phyloP scores from a whole-genome alignment of 64 coral and sea anemone genomes.

The Orbicella faveolata region DNA sequence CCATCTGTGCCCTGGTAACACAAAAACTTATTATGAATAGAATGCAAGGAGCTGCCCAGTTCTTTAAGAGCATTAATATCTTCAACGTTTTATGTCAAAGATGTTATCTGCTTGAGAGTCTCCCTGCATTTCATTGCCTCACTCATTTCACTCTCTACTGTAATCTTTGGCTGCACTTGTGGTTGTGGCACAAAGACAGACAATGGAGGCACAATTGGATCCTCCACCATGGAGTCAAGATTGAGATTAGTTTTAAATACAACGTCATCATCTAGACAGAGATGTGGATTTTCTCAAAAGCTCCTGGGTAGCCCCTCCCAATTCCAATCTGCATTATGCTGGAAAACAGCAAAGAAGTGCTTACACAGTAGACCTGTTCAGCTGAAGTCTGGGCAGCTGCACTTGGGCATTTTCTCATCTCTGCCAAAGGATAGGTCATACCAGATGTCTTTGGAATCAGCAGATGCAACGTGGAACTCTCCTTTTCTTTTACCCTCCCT shows the following conservation, averaged over 20 bases:
- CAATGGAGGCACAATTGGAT: background rate
- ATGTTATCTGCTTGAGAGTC: slow-evolving; percentile 57
- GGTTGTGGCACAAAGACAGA: slow-evolving; percentile 22
- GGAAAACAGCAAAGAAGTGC: slow-evolving; percentile 34
- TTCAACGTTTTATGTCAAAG: slow-evolving; percentile 57
- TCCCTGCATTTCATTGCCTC: slow-evolving; percentile 53
- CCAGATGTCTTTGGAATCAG: background rate
- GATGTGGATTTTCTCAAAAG: slow-evolving; percentile 23
- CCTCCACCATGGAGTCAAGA: background rate
- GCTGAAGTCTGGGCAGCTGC: no score
- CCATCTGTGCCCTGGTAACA: no score
- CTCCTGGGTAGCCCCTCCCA: slow-evolving; percentile 24
- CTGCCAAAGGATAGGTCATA: slow-evolving; percentile 31
- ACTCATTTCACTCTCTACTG: slow-evolving; percentile 36
- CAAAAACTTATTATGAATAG: slow-evolving; percentile 34
- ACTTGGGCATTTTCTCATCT: background rate
- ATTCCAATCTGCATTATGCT: slow-evolving; percentile 11
- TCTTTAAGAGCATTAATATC: slow-evolving; percentile 42
- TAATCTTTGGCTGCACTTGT: background rate
- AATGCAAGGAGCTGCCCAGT: slow-evolving; percentile 44
- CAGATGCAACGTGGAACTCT: slow-evolving; percentile 18
- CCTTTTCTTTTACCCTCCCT: background rate
- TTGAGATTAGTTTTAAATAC: background rate
- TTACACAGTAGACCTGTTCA: background rate
- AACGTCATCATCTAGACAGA: slow-evolving; percentile 20